phyloP scores from a whole-genome alignment of 2,797 vertebrate genomes.

The Enteromius paludinosus region DNA sequence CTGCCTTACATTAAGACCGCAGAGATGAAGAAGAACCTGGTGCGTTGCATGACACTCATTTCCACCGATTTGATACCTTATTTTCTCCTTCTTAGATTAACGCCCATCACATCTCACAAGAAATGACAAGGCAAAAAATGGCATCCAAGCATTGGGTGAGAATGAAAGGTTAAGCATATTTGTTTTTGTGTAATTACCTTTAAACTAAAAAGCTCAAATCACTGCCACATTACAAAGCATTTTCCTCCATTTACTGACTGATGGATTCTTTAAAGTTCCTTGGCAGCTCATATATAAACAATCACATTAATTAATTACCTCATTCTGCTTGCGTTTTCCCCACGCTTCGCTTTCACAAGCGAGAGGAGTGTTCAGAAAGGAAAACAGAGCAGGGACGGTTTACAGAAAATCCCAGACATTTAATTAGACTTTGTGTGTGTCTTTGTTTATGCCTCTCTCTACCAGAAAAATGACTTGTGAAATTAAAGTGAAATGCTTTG shows the following conservation, averaged over 20 bases:
- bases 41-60: conserved; percentile 29
- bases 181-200: conserved; percentile 54
- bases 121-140: conserved; percentile 9
- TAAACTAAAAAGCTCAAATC: conserved; percentile 47
- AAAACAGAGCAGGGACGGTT: conserved; percentile 75
- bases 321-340: conserved; percentile 58
- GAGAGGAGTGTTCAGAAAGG: conserved; percentile 73
- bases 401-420: conserved; percentile 74
- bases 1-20: conserved; percentile 34
- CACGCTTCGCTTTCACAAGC: conserved; percentile 64
- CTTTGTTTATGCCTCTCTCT: conserved; percentile 75
- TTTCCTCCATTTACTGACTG: conserved; percentile 66
- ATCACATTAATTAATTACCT: conserved; percentile 73
- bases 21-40: conserved; percentile 28
- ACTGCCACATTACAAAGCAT: conserved; percentile 40
- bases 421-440: conserved; percentile 80
- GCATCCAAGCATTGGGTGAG: conserved; percentile 7
- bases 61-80: conserved; percentile 21
- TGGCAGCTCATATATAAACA: conserved; percentile 73
- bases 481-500: conserved; percentile 84
- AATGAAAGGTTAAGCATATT: conserved; percentile 49
- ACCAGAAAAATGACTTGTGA: conserved; percentile 72
- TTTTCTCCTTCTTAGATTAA: conserved; percentile 21
- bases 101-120: conserved; percentile 2
- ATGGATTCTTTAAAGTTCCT: conserved; percentile 72